A percentile compares a stretch with the other conserved stretches of the same genome.
These are phyloP conservation scores for Pseudomugil tenellus DNA, from an alignment of 2,797 vertebrate genomes.

Conservation along the genomic window DNA sequence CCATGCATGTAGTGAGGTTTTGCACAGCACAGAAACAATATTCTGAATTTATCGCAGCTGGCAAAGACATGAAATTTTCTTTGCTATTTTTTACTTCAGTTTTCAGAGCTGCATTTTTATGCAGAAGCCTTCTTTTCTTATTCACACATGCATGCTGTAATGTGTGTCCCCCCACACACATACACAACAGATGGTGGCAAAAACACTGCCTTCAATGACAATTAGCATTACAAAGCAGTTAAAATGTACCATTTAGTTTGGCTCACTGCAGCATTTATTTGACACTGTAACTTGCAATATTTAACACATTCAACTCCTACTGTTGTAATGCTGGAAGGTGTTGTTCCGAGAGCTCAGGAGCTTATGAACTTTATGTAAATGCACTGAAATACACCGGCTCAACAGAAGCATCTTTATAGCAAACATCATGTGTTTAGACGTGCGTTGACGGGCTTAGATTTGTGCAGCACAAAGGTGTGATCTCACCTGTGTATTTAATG, in stretches of 20 bases:
- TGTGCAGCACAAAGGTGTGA: constrained; percentile 47
- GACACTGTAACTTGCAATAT: constrained; percentile 5
- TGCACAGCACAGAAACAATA: constrained; percentile 31
- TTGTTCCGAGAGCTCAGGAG: constrained; percentile 2
- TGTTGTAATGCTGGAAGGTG: background rate
- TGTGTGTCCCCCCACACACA: background rate
- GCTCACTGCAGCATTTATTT: constrained; percentile 12
- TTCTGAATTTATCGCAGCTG: constrained; percentile 36
- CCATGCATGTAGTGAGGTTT: constrained; percentile 30
- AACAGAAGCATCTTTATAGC: constrained; percentile 3
- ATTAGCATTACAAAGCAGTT: constrained; percentile 37
- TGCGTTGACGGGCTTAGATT: constrained; percentile 15
- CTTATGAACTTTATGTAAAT: constrained; percentile 3
- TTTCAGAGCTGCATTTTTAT: constrained; percentile 22
- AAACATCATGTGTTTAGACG: constrained; percentile 12
- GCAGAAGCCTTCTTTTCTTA: background rate
- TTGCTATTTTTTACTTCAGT: constrained; percentile 35
- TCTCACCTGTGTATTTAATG: constrained; percentile 10
- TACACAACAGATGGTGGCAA: constrained; percentile 42
- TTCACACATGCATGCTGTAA: constrained; percentile 24
- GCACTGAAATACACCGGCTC: background rate
- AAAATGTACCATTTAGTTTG: constrained; percentile 25
- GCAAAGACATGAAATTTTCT: constrained; percentile 29
- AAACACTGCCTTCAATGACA: constrained; percentile 34
- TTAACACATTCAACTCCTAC: constrained; percentile 11